Conservation (phyloP, 2,888 invertebrate genomes). For the Lepas anatifera region DNA sequence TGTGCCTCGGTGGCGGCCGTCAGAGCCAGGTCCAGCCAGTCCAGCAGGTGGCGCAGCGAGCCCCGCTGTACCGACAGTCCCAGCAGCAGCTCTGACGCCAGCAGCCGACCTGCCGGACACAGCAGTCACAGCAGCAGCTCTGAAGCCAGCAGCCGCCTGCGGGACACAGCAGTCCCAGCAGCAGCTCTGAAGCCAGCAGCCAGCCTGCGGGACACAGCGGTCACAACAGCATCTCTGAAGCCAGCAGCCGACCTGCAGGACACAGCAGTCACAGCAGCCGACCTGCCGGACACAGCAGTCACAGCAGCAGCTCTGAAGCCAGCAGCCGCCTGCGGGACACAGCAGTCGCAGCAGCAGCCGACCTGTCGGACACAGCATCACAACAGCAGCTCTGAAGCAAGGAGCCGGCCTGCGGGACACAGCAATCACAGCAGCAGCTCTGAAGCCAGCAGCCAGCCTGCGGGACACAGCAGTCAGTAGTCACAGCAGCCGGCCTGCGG, state of each 20-base stretch:
- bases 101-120: conserved; percentile 28
- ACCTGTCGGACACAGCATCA: not conserved
- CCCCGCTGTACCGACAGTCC: conserved; percentile 47
- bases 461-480: not conserved
- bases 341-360: no score
- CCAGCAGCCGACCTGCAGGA: not conserved
- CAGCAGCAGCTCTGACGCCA: conserved; percentile 42
- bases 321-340: not conserved
- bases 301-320: not conserved
- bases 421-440: conserved; percentile 45
- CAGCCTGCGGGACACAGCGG: conserved; percentile 26
- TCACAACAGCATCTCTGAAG: not conserved
- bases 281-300: conserved; percentile 22
- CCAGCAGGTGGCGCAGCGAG: conserved; percentile 44
- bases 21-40: conserved; percentile 50
- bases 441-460: conserved; percentile 33
- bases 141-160: not conserved
- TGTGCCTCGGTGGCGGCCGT: conserved; percentile 26
- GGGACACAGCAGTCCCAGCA: conserved; percentile 36
- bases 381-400: not conserved
- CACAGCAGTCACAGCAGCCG: conserved; percentile 36
- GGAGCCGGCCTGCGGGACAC: not conserved
- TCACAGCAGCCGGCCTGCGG: not conserved
- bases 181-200: conserved; percentile 39
- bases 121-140: not conserved